Percentiles rank a stretch among this genome's conserved stretches.
Conservation (phyloP, 2,113 vertebrate species). For the Siniperca chuatsi region DNA sequence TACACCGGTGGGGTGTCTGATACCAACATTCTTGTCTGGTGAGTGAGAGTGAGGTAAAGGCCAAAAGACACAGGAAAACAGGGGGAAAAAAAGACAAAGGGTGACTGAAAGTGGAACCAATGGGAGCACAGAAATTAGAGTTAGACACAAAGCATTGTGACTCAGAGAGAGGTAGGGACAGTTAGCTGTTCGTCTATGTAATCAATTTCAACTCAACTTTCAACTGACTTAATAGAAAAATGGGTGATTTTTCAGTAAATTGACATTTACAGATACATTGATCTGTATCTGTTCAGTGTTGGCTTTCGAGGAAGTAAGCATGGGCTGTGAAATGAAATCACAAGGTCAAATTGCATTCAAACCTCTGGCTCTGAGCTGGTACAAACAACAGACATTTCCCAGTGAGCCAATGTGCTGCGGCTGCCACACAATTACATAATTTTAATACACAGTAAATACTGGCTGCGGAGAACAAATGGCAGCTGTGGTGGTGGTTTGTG, state of each 20-base stretch:
- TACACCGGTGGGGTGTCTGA: too few relatives aligned
- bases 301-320: neutral
- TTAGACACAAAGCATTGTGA: neutral
- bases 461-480: neutral
- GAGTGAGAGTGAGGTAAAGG: neutral
- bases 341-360: conserved; percentile 42
- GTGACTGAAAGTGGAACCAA: neutral
- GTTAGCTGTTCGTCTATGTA: neutral
- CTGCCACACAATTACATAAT: conserved; percentile 41
- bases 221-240: neutral
- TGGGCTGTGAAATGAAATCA: conserved; percentile 28
- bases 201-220: neutral
- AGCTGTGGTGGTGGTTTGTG: conserved; percentile 17
- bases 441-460: conserved; percentile 35
- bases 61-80: neutral
- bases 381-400: conserved; percentile 14
- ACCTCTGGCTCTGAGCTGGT: conserved; percentile 13
- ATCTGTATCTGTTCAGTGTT: neutral
- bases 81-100: neutral
- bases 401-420: conserved; percentile 7
- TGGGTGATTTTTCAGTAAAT: neutral
- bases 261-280: too few relatives aligned
- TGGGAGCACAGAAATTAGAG: too few relatives aligned
- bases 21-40: too few relatives aligned
- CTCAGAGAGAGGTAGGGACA: neutral